Evolutionary conservation across 64 coral and sea anemone species (phyloP).

Genomic region (Trachythela sp.): DNA sequence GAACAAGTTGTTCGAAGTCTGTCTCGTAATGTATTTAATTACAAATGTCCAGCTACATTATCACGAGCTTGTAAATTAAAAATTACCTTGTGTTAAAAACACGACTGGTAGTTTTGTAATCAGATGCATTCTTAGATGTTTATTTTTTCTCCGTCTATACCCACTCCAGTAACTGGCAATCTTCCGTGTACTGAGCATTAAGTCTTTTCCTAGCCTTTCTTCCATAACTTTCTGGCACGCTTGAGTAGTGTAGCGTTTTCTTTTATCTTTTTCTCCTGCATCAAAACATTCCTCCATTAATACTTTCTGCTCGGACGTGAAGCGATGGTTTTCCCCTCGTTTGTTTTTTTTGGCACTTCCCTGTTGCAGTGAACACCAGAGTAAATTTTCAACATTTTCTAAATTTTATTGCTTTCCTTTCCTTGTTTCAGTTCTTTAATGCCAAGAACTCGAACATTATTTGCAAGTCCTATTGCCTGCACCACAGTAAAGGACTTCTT

Average conservation of each 20-base stretch:
- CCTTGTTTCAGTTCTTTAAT: neutral
- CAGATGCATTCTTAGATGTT: no score
- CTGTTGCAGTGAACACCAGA: neutral
- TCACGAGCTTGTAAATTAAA: no score
- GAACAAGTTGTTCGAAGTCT: no score
- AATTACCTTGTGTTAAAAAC: no score
- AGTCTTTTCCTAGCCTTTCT: neutral
- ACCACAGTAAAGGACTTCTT: neutral
- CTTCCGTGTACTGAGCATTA: neutral
- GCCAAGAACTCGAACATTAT: neutral
- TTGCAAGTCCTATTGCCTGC: neutral
- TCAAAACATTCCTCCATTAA: neutral
- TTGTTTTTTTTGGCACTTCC: neutral
- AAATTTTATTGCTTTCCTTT: no score
- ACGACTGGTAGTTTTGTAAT: no score
- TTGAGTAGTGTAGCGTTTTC: neutral
- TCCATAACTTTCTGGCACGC: neutral
- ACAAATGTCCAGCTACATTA: no score
- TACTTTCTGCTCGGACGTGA: neutral
- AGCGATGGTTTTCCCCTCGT: neutral
- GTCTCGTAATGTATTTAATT: no score
- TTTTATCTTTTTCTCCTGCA: neutral
- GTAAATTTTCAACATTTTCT: neutral
- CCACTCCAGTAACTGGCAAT: neutral
- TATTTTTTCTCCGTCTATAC: neutral